phyloP scores from a whole-genome alignment of 2,113 vertebrate genomes.

The Perca fluviatilis region DNA sequence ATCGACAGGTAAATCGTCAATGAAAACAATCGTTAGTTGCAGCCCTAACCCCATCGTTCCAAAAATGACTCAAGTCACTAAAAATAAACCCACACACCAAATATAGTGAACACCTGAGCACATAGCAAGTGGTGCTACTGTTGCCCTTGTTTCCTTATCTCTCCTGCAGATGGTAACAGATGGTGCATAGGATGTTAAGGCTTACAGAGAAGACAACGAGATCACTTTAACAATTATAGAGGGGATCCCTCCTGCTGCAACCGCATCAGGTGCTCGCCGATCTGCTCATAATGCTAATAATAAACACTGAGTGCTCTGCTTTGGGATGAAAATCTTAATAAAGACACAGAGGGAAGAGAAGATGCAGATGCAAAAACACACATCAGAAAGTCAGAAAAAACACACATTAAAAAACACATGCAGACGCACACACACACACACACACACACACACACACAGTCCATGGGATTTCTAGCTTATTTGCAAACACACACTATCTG shows the following conservation, averaged over 20 bases:
- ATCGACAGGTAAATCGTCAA: too few species aligned
- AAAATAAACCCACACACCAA: conserved; percentile 55
- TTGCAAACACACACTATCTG: neutral
- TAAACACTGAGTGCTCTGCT: conserved; percentile 26
- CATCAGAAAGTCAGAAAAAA: too few species aligned
- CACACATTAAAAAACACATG: conserved; percentile 24
- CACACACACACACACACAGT: neutral
- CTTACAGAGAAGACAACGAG: conserved; percentile 48
- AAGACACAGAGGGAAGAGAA: too few species aligned
- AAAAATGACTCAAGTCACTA: conserved; percentile 36
- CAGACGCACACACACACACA: too few species aligned
- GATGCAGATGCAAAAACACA: too few species aligned
- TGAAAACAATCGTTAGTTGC: too few species aligned
- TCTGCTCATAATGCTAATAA: conserved; percentile 55
- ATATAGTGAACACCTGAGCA: conserved; percentile 61
- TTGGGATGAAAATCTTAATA: too few species aligned
- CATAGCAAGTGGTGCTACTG: conserved; percentile 44
- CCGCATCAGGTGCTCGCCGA: conserved; percentile 70
- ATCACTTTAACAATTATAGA: conserved; percentile 56
- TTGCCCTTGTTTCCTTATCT: conserved; percentile 66
- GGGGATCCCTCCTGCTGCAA: conserved; percentile 53
- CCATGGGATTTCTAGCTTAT: too few species aligned
- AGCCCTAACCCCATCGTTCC: conserved; percentile 26
- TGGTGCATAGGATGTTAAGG: conserved; percentile 44
- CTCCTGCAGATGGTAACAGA: conserved; percentile 67